A percentile compares a stretch with the other conserved stretches of the same genome.
These are phyloP conservation scores for Andrena cerasifolii DNA, from an alignment of 1,140 invertebrate species.

Conservation along the genomic window DNA sequence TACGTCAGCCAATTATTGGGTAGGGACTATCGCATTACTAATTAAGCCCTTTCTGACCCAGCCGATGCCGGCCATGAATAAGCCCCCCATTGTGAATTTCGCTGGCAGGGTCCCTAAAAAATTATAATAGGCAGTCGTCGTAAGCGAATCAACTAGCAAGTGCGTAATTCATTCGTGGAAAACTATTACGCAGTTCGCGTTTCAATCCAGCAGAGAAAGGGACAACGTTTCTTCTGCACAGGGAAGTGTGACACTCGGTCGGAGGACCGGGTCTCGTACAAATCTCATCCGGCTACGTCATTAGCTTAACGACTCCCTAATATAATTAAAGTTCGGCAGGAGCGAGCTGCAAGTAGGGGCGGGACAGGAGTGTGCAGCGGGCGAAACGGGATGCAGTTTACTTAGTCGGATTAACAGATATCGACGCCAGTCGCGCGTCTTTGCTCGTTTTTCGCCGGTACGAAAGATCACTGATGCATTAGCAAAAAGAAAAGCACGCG, in stretches of 20 bases:
- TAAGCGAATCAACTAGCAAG: neutral
- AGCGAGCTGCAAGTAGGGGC: slow-evolving; percentile 12
- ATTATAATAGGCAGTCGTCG: slow-evolving; percentile 9
- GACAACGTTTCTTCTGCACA: neutral
- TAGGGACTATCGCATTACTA: slow-evolving; percentile 21
- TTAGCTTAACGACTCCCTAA: slow-evolving; percentile 56
- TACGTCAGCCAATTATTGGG: slow-evolving; percentile 19
- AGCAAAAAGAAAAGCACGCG: neutral
- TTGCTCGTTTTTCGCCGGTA: too few relatives aligned
- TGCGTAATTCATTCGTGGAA: neutral
- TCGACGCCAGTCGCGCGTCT: neutral
- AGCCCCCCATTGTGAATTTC: neutral
- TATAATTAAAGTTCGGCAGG: slow-evolving; percentile 50
- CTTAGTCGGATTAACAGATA: slow-evolving; percentile 17
- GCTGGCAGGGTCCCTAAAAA: neutral
- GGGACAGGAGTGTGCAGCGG: neutral
- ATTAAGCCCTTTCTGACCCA: slow-evolving; percentile 18
- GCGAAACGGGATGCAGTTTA: neutral
- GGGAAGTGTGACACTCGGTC: neutral
- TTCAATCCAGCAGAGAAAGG: neutral
- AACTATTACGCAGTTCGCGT: neutral
- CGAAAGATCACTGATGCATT: too few relatives aligned
- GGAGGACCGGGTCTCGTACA: neutral
- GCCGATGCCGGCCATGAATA: neutral
- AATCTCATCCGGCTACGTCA: neutral